Evolutionary conservation across 2,888 invertebrate genomes (phyloP), one percentile per base, ranked within the genome.

Genomic region (Diplolepis rosae): DNA sequence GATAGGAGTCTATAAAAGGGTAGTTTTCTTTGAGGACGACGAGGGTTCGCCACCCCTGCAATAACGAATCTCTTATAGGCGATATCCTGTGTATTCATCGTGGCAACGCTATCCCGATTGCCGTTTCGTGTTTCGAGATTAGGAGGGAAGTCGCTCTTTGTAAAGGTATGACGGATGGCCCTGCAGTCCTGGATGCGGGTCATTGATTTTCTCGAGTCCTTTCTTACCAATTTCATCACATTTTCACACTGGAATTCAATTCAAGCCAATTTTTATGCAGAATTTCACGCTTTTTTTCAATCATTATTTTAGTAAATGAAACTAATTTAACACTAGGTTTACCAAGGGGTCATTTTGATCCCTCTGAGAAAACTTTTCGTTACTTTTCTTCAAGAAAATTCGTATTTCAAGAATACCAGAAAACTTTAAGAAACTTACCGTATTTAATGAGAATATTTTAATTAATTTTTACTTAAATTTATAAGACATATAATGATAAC

Each of bases 111-210:
- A 54, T 48, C 48, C 65, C 73, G 77, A 83, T 80, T 83, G 81
- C 79, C 65, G 70, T 83, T 80, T 69, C 78, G 75, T 80, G 82
- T 82, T 78, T 66, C 68, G 71, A 77, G 80, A 81, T 82, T 81
- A 73, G 69, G 48, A 48, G 51, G 65, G 68, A 75, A 77, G 77
- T 75, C 66, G 72, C 78, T 61, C 75, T 82, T 80, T 82, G 82
- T 79, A 77, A 77, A 75, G 74, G 70, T 71, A 75, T 77, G 77
- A 79, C 75, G 77, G 76, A 80, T 79, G 74, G 35, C 50, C 32
- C 6, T n/a, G 50, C 68, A 48, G 56, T 75, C 42, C 52, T 70
- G 66, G 68, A 66, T 65, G 74, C 72, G 67, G 61, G 72, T 76
- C 74, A 70, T 72, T 71, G 67, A 52, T 71, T 74, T 66, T 32